phyloP scores from a whole-genome alignment of 2,797 vertebrate species.

The Clarias fuscus region DNA sequence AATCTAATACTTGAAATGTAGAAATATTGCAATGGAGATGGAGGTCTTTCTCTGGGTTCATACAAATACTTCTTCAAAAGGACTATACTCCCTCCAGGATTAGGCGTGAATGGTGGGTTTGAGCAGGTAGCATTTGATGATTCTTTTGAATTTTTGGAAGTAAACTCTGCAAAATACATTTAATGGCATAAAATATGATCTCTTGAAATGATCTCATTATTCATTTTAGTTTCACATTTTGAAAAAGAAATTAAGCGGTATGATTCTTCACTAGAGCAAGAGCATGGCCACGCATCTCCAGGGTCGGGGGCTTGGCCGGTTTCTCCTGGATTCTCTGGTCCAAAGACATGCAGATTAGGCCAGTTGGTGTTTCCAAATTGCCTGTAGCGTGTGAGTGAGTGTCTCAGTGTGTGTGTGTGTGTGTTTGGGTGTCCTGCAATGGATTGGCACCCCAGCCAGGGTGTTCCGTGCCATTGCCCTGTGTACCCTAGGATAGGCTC shows the following conservation, averaged over 20 bases:
- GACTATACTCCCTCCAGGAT: not conserved
- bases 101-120: not conserved
- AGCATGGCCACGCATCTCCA: not conserved
- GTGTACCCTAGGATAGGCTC: no score
- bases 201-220: not conserved
- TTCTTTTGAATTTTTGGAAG: not conserved
- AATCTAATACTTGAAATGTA: not conserved
- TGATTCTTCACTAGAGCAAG: not conserved
- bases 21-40: not conserved
- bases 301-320: no score
- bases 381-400: no score
- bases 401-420: no score
- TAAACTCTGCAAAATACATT: not conserved
- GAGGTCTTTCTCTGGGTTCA: not conserved
- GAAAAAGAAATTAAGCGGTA: not conserved
- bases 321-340: no score
- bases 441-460: no score
- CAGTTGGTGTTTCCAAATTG: no score
- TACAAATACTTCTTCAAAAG: not conserved
- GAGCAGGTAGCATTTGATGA: not conserved
- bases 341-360: no score
- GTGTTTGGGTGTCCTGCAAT: no score
- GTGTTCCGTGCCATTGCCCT: no score
- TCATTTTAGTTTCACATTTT: not conserved
- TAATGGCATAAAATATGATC: not conserved